Evolutionary conservation across 2,113 vertebrate genomes (phyloP), one percentile per base, ranked within the genome.

Genomic region (Anolis carolinensis): DNA sequence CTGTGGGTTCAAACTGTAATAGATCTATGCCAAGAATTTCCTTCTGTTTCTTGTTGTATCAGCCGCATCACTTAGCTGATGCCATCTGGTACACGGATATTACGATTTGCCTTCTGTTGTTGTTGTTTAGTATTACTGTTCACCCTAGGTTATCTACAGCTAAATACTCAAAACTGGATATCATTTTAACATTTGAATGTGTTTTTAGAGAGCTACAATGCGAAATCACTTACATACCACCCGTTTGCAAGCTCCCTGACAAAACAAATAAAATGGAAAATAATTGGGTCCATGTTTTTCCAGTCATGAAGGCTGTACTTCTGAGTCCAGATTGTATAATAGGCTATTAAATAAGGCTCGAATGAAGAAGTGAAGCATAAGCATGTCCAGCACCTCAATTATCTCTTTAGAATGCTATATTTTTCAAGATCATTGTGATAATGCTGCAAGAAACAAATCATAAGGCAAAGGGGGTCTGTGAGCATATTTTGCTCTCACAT

Each of bases 11-110:
- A 90, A 82, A 18, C 72, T 74, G 79, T 32, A 44, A 82, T 62
- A 83, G 23, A 89, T 71, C 71, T 86, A 90, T 93, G 92, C 70
- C 88, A 96, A 94, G 94, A 96, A 96, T 97, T 95, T 96, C 90
- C 93, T 87, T 94, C 86, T 85, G 44, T 89, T 92, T 96, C 93
- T 94, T 50, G 84, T 82, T 85, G 84, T 93, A 94, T 65, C 68
- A 44, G 85, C 89, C 76, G 78, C 91, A 93, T 95, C 92, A 82
- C 87, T 94, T 91, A 9, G 86, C 94, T 92, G 85, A 91, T 94
- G 92, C 91, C 97, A 97, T 97, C 94, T 97, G 97, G 95, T 92
- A 95, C 91, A 95, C 96, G 97, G 96, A 97, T 96, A 97, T 92
- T 93, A 92, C 90, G 91, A 81, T 95, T 96, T 96, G 93, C 92